A percentile compares a stretch with the other conserved stretches of the same genome.
phyloP scores from a whole-genome alignment of 2,797 vertebrate genomes.

The Leuciscus waleckii region DNA sequence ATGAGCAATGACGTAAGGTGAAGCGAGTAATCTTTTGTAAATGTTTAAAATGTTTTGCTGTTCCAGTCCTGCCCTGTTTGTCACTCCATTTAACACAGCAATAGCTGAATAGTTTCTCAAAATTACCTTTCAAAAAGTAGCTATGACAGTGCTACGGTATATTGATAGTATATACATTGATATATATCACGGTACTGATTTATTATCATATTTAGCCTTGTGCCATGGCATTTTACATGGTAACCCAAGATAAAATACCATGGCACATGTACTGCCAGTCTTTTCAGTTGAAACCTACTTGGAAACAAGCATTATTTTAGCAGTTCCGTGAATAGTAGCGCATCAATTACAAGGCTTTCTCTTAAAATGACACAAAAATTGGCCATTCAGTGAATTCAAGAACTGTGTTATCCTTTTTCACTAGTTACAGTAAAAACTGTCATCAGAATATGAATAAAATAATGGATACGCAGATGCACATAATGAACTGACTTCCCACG shows the following conservation, averaged over 20 bases:
- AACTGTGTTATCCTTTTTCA: not conserved
- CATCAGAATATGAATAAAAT: slow-evolving; percentile 5
- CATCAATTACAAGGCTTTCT: not conserved
- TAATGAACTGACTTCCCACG: slow-evolving; percentile 31
- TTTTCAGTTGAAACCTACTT: not conserved
- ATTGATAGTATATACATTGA: not conserved
- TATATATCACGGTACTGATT: not conserved
- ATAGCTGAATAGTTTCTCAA: not conserved
- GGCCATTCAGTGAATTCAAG: not conserved
- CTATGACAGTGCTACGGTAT: not conserved
- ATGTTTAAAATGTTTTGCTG: not conserved
- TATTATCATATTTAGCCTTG: not conserved
- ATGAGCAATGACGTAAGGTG: not conserved
- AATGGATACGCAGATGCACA: not conserved
- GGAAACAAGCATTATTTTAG: slow-evolving; percentile 3
- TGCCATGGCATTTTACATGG: not conserved
- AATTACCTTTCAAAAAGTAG: not conserved
- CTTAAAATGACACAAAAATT: not conserved
- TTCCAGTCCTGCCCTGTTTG: not conserved
- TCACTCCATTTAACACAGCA: not conserved
- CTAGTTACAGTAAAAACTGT: not conserved
- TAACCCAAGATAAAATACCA: not conserved
- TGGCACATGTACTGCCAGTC: not conserved
- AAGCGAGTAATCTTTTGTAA: not conserved
- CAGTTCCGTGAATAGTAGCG: not conserved